A percentile compares a stretch with the other conserved stretches of the same genome.
Evolutionary conservation across 2,888 invertebrate genomes (phyloP).

Genomic region (Campoplex nolae): DNA sequence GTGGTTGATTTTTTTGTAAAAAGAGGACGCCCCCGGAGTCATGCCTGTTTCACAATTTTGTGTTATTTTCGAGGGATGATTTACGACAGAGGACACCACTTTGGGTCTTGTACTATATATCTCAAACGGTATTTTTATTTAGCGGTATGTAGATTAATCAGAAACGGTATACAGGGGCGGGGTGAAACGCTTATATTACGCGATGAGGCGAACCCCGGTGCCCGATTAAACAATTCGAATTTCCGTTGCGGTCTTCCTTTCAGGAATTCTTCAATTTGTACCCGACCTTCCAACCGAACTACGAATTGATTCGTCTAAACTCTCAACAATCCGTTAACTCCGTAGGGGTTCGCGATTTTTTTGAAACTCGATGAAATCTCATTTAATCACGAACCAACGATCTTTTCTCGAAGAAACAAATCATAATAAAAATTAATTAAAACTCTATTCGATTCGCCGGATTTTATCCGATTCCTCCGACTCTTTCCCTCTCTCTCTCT

Average conservation of each 20-base stretch:
- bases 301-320: neutral
- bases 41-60: neutral
- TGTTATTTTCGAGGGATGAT: slow-evolving; percentile 12
- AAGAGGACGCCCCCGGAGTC: slow-evolving; percentile 50
- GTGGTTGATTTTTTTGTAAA: slow-evolving; percentile 39
- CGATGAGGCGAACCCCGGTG: slow-evolving; percentile 1
- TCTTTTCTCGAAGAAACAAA: neutral
- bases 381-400: neutral
- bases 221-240: slow-evolving; percentile 44
- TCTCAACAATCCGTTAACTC: neutral
- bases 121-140: neutral
- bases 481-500: neutral
- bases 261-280: neutral
- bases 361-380: neutral
- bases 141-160: slow-evolving; percentile 46
- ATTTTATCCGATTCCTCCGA: neutral
- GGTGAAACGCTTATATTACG: slow-evolving; percentile 9
- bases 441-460: neutral
- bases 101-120: neutral
- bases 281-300: neutral
- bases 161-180: slow-evolving; percentile 22
- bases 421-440: neutral
- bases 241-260: slow-evolving; percentile 17
- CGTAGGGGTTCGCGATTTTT: neutral
- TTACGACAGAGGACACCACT: slow-evolving; percentile 52